Conservation (phyloP, 2,888 invertebrate genomes). For the Cheilosia vulpina region DNA sequence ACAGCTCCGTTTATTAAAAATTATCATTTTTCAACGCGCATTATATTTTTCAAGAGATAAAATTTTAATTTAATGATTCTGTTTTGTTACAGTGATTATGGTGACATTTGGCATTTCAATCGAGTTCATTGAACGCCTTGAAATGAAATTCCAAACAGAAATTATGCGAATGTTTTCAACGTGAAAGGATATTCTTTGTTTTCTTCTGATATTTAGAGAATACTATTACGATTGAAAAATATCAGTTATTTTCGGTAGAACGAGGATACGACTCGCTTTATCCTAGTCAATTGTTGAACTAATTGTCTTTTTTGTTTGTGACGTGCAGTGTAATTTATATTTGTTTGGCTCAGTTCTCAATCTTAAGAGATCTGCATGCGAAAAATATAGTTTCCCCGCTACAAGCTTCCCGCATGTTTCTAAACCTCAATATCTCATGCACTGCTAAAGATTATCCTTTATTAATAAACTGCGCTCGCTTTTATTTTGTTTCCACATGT, state of each 20-base stretch:
- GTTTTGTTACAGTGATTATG: slow-evolving; percentile 4
- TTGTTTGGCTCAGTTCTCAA: too few relatives aligned
- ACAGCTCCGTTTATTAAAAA: slow-evolving; percentile 16
- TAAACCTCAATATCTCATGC: too few relatives aligned
- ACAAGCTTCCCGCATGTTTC: too few relatives aligned
- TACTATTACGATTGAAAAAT: neutral
- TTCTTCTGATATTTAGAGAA: neutral
- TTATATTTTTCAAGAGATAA: slow-evolving; percentile 18
- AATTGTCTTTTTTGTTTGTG: too few relatives aligned
- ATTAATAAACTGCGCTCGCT: too few relatives aligned
- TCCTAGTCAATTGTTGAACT: too few relatives aligned
- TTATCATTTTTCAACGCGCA: slow-evolving; percentile 16
- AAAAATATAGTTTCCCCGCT: too few relatives aligned
- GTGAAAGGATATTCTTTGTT: neutral
- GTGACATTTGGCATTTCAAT: neutral
- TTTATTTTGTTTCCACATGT: too few relatives aligned
- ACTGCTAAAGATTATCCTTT: too few relatives aligned
- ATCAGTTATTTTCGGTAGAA: neutral
- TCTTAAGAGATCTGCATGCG: too few relatives aligned
- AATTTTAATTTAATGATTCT: slow-evolving; percentile 33
- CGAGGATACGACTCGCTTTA: too few relatives aligned
- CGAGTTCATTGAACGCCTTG: slow-evolving; percentile 18
- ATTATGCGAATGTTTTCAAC: neutral
- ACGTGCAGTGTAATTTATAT: too few relatives aligned
- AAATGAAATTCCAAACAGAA: neutral